Evolutionary conservation across 1,140 invertebrate species (phyloP).

Genomic region (Drosophila parvula): DNA sequence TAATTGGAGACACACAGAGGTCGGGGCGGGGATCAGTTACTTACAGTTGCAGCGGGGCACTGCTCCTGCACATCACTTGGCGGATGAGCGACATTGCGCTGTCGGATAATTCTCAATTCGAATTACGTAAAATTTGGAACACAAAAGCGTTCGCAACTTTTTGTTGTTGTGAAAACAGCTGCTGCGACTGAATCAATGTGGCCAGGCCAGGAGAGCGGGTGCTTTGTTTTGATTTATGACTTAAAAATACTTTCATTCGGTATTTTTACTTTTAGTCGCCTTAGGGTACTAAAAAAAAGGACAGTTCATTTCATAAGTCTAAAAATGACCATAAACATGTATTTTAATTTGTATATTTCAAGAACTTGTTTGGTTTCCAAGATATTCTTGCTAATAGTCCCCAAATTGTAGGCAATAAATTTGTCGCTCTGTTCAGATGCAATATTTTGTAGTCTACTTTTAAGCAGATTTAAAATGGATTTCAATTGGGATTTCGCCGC

Average conservation of each 20-base stretch:
- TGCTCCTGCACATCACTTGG: constrained; percentile 54
- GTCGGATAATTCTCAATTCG: constrained; percentile 40
- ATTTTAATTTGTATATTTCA: background rate
- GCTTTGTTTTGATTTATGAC: background rate
- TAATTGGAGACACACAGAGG: too few relatives aligned
- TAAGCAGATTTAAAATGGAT: background rate
- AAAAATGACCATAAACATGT: background rate
- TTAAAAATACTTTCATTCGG: background rate
- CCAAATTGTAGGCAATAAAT: background rate
- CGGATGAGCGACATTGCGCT: constrained; percentile 67
- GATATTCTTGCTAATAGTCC: background rate
- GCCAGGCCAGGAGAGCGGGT: too few relatives aligned
- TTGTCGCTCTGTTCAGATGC: too few relatives aligned
- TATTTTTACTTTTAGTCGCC: too few relatives aligned
- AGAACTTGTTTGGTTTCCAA: background rate
- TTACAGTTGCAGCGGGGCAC: constrained; percentile 66
- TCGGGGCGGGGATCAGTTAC: background rate
- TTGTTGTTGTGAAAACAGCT: constrained; percentile 56
- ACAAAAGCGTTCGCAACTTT: constrained; percentile 45
- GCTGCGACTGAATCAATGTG: constrained; percentile 12
- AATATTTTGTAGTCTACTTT: background rate
- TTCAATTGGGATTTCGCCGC: background rate
- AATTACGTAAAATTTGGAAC: constrained; percentile 79
- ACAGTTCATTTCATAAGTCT: too few relatives aligned
- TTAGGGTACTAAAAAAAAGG: too few relatives aligned